Evolutionary conservation across 2,888 invertebrate genomes (phyloP), one percentile per base, ranked within the genome.

Genomic region (Orthonevra nobilis): DNA sequence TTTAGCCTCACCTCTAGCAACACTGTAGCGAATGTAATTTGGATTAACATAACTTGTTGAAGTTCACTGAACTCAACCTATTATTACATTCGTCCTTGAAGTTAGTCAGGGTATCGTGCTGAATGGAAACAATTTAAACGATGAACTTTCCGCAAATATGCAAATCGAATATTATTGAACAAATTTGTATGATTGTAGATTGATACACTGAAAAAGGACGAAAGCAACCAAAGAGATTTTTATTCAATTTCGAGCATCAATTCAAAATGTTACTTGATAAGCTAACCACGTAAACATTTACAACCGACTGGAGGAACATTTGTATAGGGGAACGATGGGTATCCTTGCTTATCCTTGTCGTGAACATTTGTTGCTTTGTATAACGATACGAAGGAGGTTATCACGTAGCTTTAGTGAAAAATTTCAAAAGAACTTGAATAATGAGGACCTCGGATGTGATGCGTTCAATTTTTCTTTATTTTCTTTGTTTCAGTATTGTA

Each of bases 241-340:
- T 23, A 4, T 44, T 44, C 42, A 14, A 14, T 44, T 44, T 26
- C 2, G 7, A 26, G 44, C 6, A 23, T 44, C 23, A 14, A 6
- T 26, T 20, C 9, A 10, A 44, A 14, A 10, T 10, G n/a, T 10
- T 9, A 44, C 44, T 54, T 54, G 26, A 38, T 36, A 54, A 54
- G 12, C 54, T 6, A 54, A n/a, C 54, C 54, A 54, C 54, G 54
- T 54, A 54, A 54, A 54, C 54, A 54, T 54, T 54, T 54, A 54
- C 38, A 54, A 38, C 26, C 38, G 26, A 26, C 54, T 54, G 36
- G 15, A 44, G 26, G 12, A n/a, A n/a, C n/a, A n/a, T n/a, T n/a
- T n/a, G n/a, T n/a, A n/a, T n/a, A n/a, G n/a, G n/a, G n/a, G n/a
- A n/a, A n/a, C n/a, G n/a, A n/a, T n/a, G n/a, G n/a, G n/a, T n/a